Conservation (phyloP, 2,113 vertebrate genomes). For the Rhabdomys dilectus region DNA sequence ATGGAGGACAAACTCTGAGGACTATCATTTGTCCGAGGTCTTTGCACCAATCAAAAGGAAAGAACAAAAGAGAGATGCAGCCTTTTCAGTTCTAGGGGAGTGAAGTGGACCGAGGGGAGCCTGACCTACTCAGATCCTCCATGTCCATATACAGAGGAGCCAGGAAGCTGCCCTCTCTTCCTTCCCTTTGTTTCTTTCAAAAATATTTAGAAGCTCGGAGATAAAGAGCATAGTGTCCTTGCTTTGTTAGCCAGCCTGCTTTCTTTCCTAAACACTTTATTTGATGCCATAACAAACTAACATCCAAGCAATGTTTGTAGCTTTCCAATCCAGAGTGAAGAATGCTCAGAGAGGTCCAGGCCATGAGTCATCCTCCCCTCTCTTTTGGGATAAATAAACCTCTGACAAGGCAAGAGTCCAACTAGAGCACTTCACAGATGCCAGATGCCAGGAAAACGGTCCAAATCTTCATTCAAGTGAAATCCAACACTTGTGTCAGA, state of each 20-base stretch:
- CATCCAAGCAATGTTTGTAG: background rate
- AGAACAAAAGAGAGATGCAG: background rate
- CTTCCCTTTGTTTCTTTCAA: constrained; percentile 50
- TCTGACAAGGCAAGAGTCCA: background rate
- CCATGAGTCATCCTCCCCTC: constrained; percentile 9
- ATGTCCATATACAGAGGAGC: background rate
- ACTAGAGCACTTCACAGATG: background rate
- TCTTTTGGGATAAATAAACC: constrained; percentile 3
- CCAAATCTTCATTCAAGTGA: background rate
- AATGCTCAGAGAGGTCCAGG: background rate
- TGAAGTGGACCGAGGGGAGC: background rate
- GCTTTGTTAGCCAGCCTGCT: background rate
- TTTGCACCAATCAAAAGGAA: background rate
- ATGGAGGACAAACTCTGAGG: background rate
- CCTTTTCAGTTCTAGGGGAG: background rate
- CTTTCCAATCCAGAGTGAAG: background rate
- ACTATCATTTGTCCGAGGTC: background rate
- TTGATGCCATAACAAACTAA: constrained; percentile 39
- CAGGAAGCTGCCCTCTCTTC: background rate
- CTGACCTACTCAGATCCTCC: fast-evolving
- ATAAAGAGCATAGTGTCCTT: constrained; percentile 9
- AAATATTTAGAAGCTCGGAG: constrained; percentile 37
- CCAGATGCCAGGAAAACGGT: background rate
- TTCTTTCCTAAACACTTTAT: constrained; percentile 25
- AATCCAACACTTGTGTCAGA: background rate